These are phyloP conservation scores for Hemicentrotus pulcherrimus DNA, from an alignment of 35 echinoderm and acorn worm genomes.

Conservation along the genomic window DNA sequence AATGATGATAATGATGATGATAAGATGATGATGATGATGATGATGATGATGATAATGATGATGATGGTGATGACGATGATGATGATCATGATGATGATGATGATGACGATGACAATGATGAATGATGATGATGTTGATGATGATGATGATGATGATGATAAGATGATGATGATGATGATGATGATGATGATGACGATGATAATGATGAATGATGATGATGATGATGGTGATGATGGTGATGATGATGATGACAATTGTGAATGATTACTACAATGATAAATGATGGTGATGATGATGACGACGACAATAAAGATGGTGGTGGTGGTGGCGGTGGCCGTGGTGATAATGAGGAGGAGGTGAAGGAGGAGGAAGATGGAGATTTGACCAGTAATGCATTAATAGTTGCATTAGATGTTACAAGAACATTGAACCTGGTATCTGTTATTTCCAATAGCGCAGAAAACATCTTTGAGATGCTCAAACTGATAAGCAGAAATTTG, in stretches of 20 bases:
- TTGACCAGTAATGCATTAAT: too few species aligned
- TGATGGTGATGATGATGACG: slow-evolving; percentile 31
- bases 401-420: too few species aligned
- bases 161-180: not conserved
- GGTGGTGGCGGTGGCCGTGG: not conserved
- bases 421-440: too few species aligned
- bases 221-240: not conserved
- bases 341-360: not conserved
- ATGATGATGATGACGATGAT: not conserved
- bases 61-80: not conserved
- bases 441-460: too few species aligned
- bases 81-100: not conserved
- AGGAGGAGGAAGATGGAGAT: too few species aligned
- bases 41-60: slow-evolving; percentile 20
- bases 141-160: not conserved
- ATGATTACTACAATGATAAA: not conserved
- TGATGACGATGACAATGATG: not conserved
- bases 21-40: slow-evolving; percentile 20
- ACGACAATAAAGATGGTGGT: not conserved
- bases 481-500: not conserved
- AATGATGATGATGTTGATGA: not conserved
- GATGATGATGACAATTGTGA: not conserved
- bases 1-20: slow-evolving; percentile 45
- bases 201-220: slow-evolving; percentile 34
- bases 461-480: not conserved